Evolutionary conservation across 2,888 invertebrate species (phyloP).

Genomic region (Priocnemis perturbator): DNA sequence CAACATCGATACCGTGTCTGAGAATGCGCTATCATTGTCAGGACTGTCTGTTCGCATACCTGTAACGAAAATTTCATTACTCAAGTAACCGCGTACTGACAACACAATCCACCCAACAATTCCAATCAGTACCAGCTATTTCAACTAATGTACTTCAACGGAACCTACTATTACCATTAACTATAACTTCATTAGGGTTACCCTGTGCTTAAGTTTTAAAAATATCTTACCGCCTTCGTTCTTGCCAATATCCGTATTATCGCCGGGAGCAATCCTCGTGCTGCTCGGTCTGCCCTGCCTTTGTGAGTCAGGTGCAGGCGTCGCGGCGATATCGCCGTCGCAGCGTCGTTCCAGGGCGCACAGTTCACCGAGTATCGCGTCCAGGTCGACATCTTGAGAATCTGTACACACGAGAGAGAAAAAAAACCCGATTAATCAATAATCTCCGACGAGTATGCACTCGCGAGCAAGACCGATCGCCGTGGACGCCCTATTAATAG

Average conservation of each 20-base stretch:
- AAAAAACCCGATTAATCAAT: not conserved
- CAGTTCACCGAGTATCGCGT: slow-evolving; percentile 96
- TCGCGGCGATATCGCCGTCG: slow-evolving; percentile 75
- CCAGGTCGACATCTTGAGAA: slow-evolving; percentile 96
- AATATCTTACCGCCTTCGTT: slow-evolving; percentile 65
- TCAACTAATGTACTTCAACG: too few relatives aligned
- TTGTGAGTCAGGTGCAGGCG: slow-evolving; percentile 69
- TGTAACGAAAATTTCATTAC: slow-evolving; percentile 42
- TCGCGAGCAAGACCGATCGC: too few relatives aligned
- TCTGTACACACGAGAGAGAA: slow-evolving; percentile 76
- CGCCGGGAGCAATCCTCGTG: slow-evolving; percentile 66
- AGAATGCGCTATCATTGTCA: slow-evolving; percentile 98
- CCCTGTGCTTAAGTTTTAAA: too few relatives aligned
- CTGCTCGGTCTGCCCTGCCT: slow-evolving; percentile 68
- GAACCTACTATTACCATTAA: too few relatives aligned
- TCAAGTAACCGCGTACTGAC: too few relatives aligned
- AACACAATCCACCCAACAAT: too few relatives aligned
- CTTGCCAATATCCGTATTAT: slow-evolving; percentile 66
- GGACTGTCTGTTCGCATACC: slow-evolving; percentile 89
- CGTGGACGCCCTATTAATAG: too few relatives aligned
- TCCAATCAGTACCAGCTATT: too few relatives aligned
- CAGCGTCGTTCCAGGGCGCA: slow-evolving; percentile 90
- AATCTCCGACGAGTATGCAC: too few relatives aligned
- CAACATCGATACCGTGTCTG: slow-evolving; percentile 95
- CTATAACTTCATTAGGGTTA: too few relatives aligned